Evolutionary conservation across 2,113 vertebrate genomes (phyloP), one percentile per base, ranked within the genome.

Genomic region (Theropithecus gelada): DNA sequence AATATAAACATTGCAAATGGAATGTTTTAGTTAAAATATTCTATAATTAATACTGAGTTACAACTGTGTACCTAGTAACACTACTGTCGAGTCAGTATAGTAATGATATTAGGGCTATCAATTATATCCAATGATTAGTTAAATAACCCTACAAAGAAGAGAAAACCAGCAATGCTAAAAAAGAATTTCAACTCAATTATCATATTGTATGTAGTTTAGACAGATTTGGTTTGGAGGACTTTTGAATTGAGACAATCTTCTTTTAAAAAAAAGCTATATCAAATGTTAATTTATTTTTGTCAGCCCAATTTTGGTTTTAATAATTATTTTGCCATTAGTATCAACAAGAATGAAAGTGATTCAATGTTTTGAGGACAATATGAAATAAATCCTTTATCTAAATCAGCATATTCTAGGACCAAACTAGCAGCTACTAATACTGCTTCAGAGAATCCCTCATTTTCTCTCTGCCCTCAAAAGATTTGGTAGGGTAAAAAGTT

Each of bases 1-100:
- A 93, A 93, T 95, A 90, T 38, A 81, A 98, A 96, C 80, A 97
- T 55, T 84, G 61, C 73, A 95, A 96, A 93, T 81, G 80, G 30
- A 89, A 82, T 2, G 25, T 48, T 97, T 93, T 94, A 43, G 94
- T 97, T 96, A 96, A 97, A 97, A 92, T 95, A 97, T 93, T 97
- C 97, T 85, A 88, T n/a, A 98, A 98, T 98, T 98, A 98, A 98
- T 95, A 64, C 82, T 95, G 85, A 97, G 83, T 80, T 68, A 98
- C 88, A 97, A 95, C 75, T 96, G 82, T 92, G 90, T 92, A 96
- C 96, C 68, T 92, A 22, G 22, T 79, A 70, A 95, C 12, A 13
- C 89, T 81, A 55, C 94, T 90, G 88, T 98, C 90, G 96, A 97
- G 84, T 83, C 55, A 97, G 52, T 83, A 76, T 91, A 95, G 91